These are phyloP conservation scores for Condylura cristata DNA, from an alignment of 2,113 vertebrate genomes.

Conservation along the genomic window DNA sequence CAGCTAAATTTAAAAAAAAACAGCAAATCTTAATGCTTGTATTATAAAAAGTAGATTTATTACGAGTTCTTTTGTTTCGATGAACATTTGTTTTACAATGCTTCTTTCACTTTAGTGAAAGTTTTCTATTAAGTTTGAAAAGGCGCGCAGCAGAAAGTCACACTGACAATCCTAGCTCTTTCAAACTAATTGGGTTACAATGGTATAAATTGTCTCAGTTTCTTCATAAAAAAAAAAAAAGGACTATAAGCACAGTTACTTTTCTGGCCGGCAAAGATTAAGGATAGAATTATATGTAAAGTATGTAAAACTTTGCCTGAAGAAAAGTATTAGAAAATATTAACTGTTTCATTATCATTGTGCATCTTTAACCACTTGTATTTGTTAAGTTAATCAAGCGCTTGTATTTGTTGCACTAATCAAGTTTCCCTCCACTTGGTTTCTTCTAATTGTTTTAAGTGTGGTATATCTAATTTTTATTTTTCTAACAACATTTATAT, in stretches of 20 bases:
- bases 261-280: background rate
- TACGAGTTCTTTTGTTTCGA: background rate
- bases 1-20: background rate
- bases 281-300: background rate
- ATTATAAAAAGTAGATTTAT: background rate
- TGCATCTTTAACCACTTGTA: background rate
- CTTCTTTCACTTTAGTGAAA: background rate
- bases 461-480: background rate
- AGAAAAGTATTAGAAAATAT: background rate
- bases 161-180: background rate
- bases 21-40: background rate
- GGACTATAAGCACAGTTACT: background rate
- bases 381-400: background rate
- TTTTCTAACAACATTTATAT: background rate
- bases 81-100: background rate
- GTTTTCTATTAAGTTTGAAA: background rate
- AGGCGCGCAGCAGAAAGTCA: too few species aligned
- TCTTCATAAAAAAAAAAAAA: slow-evolving; percentile 13
- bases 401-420: background rate
- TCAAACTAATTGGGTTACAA: background rate
- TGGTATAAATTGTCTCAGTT: background rate
- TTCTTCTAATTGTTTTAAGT: background rate
- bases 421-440: background rate
- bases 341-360: background rate
- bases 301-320: background rate